phyloP scores from a whole-genome alignment of 2,797 vertebrate species.

The Paratrypauchen microcephalus region DNA sequence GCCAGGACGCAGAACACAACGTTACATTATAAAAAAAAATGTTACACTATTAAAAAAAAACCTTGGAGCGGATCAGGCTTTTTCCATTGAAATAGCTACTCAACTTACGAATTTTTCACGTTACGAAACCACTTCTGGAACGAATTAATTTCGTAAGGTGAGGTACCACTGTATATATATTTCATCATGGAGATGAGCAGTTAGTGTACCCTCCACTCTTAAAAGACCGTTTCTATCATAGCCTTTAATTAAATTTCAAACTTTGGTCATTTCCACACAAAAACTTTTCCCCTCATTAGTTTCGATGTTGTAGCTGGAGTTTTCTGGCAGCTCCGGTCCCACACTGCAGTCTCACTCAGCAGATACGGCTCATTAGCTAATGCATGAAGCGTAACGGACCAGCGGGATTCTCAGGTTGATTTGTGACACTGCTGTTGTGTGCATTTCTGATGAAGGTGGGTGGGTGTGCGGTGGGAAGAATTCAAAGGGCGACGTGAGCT shows the following conservation, averaged over 20 bases:
- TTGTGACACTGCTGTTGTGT: conserved; percentile 33
- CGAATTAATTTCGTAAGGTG: no score
- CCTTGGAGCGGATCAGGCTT: no score
- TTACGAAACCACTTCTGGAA: no score
- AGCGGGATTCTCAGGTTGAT: conserved; percentile 53
- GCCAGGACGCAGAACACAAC: no score
- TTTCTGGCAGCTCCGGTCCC: conserved; percentile 21
- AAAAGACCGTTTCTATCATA: background rate
- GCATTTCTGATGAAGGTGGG: conserved; percentile 34
- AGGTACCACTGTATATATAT: no score
- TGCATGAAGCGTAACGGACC: conserved; percentile 28
- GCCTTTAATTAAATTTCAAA: background rate
- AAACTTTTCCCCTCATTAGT: background rate
- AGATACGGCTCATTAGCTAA: conserved; percentile 58
- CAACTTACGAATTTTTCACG: no score
- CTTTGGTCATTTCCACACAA: conserved; percentile 39
- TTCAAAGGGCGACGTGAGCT: conserved; percentile 19
- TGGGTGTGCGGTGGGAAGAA: background rate
- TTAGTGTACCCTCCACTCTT: no score
- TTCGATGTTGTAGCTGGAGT: conserved; percentile 22
- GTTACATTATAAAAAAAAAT: no score
- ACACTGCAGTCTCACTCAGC: conserved; percentile 46
- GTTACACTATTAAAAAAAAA: no score
- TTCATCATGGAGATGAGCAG: no score
- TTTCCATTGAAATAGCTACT: no score